These are phyloP conservation scores for Norana najaformis DNA, from an alignment of 2,888 invertebrate species.

Conservation along the genomic window DNA sequence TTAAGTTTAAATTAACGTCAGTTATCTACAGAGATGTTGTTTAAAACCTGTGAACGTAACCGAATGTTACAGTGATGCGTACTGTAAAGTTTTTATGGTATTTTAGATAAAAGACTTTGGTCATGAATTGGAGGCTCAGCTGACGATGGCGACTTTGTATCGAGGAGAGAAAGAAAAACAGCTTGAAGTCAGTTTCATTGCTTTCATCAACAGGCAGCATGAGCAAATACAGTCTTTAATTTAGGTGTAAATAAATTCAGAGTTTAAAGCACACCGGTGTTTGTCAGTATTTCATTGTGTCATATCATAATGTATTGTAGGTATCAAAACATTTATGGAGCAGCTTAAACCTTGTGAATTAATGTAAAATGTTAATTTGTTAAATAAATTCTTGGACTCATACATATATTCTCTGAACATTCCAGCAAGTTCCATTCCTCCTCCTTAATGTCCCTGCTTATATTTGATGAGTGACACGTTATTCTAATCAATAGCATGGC, in stretches of 20 bases:
- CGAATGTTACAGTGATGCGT: background rate
- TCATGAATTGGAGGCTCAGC: constrained; percentile 1
- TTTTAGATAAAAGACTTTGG: constrained; percentile 28
- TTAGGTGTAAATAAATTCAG: too few species aligned
- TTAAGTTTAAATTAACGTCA: background rate
- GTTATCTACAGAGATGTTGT: background rate
- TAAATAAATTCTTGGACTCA: too few species aligned
- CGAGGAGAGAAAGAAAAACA: constrained; percentile 14
- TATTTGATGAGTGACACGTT: too few species aligned
- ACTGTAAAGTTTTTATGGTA: background rate
- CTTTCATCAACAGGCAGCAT: background rate
- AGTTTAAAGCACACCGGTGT: background rate
- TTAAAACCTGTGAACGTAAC: too few species aligned
- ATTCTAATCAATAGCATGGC: too few species aligned
- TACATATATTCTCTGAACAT: too few species aligned
- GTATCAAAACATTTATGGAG: background rate
- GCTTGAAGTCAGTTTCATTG: background rate
- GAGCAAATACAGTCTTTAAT: background rate
- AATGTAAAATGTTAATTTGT: too few species aligned
- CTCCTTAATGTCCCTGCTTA: too few species aligned
- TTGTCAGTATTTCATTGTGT: too few species aligned
- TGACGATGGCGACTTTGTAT: constrained; percentile 30
- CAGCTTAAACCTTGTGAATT: background rate
- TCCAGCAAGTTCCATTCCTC: too few species aligned
- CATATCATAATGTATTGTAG: too few species aligned